Percentiles rank a stretch among this genome's conserved stretches.
These are phyloP conservation scores for Morpho achilles DNA, from an alignment of 2,888 invertebrate genomes.

Conservation along the genomic window DNA sequence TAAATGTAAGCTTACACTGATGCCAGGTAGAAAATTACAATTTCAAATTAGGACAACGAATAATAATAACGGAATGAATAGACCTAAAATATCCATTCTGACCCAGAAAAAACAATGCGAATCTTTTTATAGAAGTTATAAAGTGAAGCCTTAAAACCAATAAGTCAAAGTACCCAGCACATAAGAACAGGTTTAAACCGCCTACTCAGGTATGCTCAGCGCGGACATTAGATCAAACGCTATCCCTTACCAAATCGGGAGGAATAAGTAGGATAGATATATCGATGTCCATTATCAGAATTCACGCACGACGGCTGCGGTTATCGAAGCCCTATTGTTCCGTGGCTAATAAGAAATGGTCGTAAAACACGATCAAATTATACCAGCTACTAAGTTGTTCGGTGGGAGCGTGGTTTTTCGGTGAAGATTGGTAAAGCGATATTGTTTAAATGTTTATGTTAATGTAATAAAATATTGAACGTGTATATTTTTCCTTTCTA, in stretches of 20 bases:
- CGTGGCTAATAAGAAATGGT: constrained; percentile 23
- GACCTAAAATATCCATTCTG: no score
- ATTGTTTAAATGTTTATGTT: neutral
- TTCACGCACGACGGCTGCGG: constrained; percentile 44
- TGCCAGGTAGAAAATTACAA: no score
- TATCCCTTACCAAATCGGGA: constrained; percentile 19
- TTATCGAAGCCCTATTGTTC: constrained; percentile 56
- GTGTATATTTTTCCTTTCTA: no score
- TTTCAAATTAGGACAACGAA: no score
- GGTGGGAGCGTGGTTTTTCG: constrained; percentile 3
- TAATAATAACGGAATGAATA: no score
- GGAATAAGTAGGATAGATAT: constrained; percentile 19
- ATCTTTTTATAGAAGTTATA: neutral
- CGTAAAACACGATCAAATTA: constrained; percentile 13
- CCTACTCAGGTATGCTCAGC: constrained; percentile 26
- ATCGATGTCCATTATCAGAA: constrained; percentile 20
- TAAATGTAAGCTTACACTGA: no score
- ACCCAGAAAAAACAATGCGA: no score
- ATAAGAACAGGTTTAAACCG: constrained; percentile 23
- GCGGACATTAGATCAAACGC: constrained; percentile 20
- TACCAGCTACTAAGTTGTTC: constrained; percentile 14
- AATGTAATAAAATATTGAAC: no score
- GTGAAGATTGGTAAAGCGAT: constrained; percentile 1
- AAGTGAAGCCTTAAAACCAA: constrained; percentile 21
- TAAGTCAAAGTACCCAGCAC: constrained; percentile 18